Conservation (phyloP, 2,113 vertebrate genomes). For the Apeltes quadracus region DNA sequence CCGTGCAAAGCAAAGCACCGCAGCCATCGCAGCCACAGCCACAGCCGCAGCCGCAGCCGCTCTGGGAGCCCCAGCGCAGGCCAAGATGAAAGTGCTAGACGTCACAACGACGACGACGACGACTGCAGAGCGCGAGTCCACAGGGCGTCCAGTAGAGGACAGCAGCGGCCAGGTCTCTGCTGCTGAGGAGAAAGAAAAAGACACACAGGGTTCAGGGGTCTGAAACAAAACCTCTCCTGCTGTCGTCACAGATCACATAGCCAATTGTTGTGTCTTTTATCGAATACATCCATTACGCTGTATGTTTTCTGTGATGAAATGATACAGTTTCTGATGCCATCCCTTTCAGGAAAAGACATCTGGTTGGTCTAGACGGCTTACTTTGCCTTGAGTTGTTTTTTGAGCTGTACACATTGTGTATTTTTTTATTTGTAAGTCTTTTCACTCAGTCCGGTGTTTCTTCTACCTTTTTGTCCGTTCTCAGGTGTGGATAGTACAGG, state of each 20-base stretch:
- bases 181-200: conserved; percentile 32
- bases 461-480: conserved; percentile 55
- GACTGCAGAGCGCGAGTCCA: conserved; percentile 20
- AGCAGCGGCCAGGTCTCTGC: conserved; percentile 31
- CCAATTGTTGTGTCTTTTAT: conserved; percentile 64
- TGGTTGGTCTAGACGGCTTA: conserved; percentile 54
- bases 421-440: conserved; percentile 48
- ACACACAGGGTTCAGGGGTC: conserved; percentile 50
- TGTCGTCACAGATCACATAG: conserved; percentile 47
- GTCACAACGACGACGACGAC: not conserved
- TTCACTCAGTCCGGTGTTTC: conserved; percentile 44
- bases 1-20: conserved; percentile 83
- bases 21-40: conserved; percentile 79
- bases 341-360: conserved; percentile 65
- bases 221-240: conserved; percentile 47
- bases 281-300: conserved; percentile 53
- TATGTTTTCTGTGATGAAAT: conserved; percentile 56
- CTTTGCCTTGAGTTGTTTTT: conserved; percentile 68
- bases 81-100: conserved; percentile 79
- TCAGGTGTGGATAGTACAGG: conserved; percentile 74
- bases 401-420: conserved; percentile 50
- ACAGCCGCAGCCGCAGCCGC: conserved; percentile 47
- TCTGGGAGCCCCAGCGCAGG: conserved; percentile 80
- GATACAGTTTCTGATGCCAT: conserved; percentile 57
- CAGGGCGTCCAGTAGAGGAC: conserved; percentile 63